A percentile compares a stretch with the other conserved stretches of the same genome.
Conservation (phyloP, 2,113 vertebrate species). For the Pygathrix nemaeus region DNA sequence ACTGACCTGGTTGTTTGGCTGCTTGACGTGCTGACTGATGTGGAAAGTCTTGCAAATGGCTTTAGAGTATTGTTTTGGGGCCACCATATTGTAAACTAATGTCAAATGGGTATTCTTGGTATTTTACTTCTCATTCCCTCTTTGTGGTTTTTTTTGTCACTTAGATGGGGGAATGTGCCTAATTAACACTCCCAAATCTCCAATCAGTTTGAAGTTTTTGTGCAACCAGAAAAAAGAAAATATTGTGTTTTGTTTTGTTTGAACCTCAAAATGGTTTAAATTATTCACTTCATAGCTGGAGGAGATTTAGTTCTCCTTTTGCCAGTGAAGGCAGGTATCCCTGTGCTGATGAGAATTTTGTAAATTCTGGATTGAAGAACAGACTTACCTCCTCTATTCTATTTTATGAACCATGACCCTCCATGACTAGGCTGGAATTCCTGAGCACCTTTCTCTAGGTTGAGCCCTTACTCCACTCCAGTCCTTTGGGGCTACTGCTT, state of each 20-base stretch:
- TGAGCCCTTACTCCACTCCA: background rate
- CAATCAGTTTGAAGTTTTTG: background rate
- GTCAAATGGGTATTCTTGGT: background rate
- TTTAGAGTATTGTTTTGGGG: background rate
- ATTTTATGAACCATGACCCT: background rate
- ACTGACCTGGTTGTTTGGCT: background rate
- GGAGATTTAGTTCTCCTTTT: background rate
- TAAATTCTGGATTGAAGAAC: background rate
- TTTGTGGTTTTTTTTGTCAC: constrained; percentile 33
- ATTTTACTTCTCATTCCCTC: constrained; percentile 22
- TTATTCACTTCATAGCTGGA: background rate
- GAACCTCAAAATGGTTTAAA: background rate
- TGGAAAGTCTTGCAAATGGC: background rate
- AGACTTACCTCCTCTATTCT: background rate
- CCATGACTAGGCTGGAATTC: background rate
- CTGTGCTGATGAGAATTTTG: background rate
- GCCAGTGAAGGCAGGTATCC: background rate
- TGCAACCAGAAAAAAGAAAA: background rate
- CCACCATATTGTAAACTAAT: background rate
- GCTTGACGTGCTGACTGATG: background rate
- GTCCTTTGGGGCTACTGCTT: background rate
- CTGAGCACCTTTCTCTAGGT: background rate
- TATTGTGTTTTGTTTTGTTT: background rate
- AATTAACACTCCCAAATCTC: background rate
- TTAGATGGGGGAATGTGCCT: background rate